These are phyloP conservation scores for Intellagama lesueurii DNA, from an alignment of 2,797 vertebrate species.

Conservation along the genomic window DNA sequence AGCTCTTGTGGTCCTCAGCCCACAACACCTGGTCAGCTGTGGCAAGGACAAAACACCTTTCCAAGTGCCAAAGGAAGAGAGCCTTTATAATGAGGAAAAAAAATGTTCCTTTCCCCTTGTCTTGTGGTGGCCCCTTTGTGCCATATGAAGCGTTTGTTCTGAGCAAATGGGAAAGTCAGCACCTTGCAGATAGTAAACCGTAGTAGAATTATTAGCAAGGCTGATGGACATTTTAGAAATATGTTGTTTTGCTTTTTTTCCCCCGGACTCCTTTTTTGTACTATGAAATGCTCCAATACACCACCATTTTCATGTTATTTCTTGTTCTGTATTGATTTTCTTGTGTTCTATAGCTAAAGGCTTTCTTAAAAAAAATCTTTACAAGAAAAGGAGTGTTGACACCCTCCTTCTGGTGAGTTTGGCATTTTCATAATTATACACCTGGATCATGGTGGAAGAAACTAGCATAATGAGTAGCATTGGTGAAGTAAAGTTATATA, in stretches of 20 bases:
- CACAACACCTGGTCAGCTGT: neutral
- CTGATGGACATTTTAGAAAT: too few relatives aligned
- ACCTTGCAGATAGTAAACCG: neutral
- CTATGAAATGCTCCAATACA: neutral
- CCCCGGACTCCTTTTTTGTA: neutral
- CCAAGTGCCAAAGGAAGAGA: too few relatives aligned
- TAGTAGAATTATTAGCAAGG: neutral
- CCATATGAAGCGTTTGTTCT: too few relatives aligned
- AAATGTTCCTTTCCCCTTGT: too few relatives aligned
- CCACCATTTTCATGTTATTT: neutral
- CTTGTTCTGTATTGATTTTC: neutral
- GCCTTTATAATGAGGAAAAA: too few relatives aligned
- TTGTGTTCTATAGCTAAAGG: neutral
- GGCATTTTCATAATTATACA: neutral
- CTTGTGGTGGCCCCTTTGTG: too few relatives aligned
- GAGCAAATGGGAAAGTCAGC: neutral
- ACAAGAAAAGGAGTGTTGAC: neutral
- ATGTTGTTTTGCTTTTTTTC: neutral
- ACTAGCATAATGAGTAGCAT: neutral
- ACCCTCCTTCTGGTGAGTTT: neutral
- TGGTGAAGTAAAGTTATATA: neutral
- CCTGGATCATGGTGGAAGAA: neutral
- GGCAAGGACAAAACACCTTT: neutral
- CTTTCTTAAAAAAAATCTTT: neutral
- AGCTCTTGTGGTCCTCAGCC: neutral